A percentile compares a stretch with the other conserved stretches of the same genome.
phyloP scores from a whole-genome alignment of 2,888 invertebrate species.

The Eupithecia centaureata region DNA sequence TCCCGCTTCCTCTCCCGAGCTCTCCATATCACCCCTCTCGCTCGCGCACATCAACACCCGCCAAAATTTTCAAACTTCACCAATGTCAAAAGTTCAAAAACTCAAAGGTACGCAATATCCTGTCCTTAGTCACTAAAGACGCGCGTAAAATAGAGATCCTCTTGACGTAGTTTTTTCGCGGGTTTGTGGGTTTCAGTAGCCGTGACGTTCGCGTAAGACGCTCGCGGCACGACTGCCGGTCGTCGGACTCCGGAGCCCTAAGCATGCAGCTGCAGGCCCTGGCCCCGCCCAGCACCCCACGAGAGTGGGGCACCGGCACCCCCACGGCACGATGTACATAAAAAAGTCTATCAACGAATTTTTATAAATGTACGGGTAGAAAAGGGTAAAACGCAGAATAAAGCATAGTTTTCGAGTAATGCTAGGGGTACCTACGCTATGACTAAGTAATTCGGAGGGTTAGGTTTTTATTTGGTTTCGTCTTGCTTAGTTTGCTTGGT shows the following conservation, averaged over 20 bases:
- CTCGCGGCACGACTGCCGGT: constrained; percentile 75
- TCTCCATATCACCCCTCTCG: constrained; percentile 78
- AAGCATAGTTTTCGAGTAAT: constrained; percentile 11
- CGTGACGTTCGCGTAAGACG: constrained; percentile 69
- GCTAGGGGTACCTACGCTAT: constrained; percentile 47
- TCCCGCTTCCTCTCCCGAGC: constrained; percentile 80
- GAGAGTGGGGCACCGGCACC: constrained; percentile 52
- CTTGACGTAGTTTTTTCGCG: constrained; percentile 38
- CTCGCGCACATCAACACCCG: constrained; percentile 80
- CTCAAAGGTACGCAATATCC: constrained; percentile 32
- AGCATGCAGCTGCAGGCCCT: constrained; percentile 74
- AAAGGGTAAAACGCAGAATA: constrained; percentile 53
- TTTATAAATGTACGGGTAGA: constrained; percentile 53
- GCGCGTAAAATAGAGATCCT: constrained; percentile 31
- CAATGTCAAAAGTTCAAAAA: constrained; percentile 51
- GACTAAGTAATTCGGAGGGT: constrained; percentile 24
- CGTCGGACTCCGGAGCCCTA: constrained; percentile 61
- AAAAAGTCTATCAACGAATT: constrained; percentile 61
- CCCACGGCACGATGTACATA: constrained; percentile 68
- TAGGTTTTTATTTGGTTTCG: constrained; percentile 55
- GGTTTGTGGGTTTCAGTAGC: constrained; percentile 58
- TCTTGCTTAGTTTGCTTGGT: constrained; percentile 54
- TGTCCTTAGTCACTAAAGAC: constrained; percentile 33
- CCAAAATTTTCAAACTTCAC: constrained; percentile 73
- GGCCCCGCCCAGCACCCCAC: constrained; percentile 79